A percentile compares a stretch with the other conserved stretches of the same genome.
Conservation (phyloP, 2,888 invertebrate species). For the Cetonia aurata region DNA sequence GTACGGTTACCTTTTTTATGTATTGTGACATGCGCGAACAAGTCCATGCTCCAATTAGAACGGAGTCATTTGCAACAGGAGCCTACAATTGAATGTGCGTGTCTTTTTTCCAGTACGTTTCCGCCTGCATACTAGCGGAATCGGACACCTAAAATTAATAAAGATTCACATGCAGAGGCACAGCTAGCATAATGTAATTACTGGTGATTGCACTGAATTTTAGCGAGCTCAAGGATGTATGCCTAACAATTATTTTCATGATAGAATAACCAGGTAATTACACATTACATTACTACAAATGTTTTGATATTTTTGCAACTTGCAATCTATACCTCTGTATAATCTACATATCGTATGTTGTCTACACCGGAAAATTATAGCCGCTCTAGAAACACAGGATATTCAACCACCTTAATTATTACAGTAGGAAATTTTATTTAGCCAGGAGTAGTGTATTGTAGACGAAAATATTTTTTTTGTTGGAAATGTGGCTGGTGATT, state of each 20-base stretch:
- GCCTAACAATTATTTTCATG: slow-evolving; percentile 12
- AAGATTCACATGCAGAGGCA: not conserved
- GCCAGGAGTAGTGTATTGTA: too few relatives aligned
- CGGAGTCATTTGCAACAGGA: slow-evolving; percentile 22
- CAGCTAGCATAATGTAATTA: slow-evolving; percentile 11
- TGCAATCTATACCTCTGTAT: not conserved
- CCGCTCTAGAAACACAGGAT: not conserved
- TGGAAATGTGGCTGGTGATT: too few relatives aligned
- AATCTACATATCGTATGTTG: not conserved
- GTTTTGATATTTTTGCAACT: slow-evolving; percentile 12
- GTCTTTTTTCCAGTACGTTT: slow-evolving; percentile 12
- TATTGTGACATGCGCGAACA: not conserved
- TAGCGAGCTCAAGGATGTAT: slow-evolving; percentile 1
- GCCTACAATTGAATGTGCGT: slow-evolving; percentile 25
- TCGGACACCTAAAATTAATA: not conserved
- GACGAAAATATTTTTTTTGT: too few relatives aligned
- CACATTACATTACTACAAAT: not conserved
- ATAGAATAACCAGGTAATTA: not conserved
- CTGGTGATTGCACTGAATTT: not conserved
- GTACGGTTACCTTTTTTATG: slow-evolving; percentile 16
- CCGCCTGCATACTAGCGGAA: slow-evolving; percentile 5
- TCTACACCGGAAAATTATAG: not conserved
- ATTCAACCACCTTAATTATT: too few relatives aligned
- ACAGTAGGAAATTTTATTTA: too few relatives aligned
- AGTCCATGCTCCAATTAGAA: slow-evolving; percentile 15